Base-by-base conservation (phyloP, 2,888 invertebrate species). In the Coronaproctus castanopsis region DNA sequence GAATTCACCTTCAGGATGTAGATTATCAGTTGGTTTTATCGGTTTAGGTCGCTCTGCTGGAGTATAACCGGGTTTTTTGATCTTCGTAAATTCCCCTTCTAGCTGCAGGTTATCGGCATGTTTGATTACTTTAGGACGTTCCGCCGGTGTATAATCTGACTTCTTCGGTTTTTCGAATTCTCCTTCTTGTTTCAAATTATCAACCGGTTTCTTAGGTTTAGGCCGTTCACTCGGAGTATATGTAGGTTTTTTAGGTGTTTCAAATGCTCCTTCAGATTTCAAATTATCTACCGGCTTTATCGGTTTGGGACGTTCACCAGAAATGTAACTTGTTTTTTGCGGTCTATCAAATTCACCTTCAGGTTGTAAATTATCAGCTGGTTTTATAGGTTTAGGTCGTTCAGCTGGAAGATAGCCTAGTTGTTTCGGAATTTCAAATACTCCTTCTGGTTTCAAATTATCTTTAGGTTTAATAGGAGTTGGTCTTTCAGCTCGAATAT, bases 291-390 rank as follows among this genome's bases (percentile, higher is more conserved):
- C 36, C 14, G 64, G 65, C 21, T 67, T 68, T 0, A 70, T 68
- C 18, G 68, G 70, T 60, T 80, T 78, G 1, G 77, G 76, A 58
- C 80, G 73, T 67, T 83, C 82, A 5, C 78, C 79, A 57, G 72
- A 72, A 20, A 75, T 75, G 1, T 75, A 73, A n/a, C 73, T 74
- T 58, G 22, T 23, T 8, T 36, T n/a, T n/a, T 53, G 55, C 0
- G 73, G 74, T 51, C 72, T 70, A 63, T 76, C 76, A 63, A 79
- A 78, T 21, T 77, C 71, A 49, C 76, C 74, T 68, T 78, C 77
- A 2, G 73, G 65, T 21, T 57, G 60, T 0, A 67, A 61, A 55
- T 67, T 68, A 62, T 20, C 78, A 70, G 64, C 69, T 65, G 66
- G 71, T 62, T 75, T 74, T 5, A 65, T 58, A 8, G 55, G 23